A percentile compares a stretch with the other conserved stretches of the same genome.
phyloP scores from a whole-genome alignment of 2,113 vertebrate genomes.

The Alligator sinensis region DNA sequence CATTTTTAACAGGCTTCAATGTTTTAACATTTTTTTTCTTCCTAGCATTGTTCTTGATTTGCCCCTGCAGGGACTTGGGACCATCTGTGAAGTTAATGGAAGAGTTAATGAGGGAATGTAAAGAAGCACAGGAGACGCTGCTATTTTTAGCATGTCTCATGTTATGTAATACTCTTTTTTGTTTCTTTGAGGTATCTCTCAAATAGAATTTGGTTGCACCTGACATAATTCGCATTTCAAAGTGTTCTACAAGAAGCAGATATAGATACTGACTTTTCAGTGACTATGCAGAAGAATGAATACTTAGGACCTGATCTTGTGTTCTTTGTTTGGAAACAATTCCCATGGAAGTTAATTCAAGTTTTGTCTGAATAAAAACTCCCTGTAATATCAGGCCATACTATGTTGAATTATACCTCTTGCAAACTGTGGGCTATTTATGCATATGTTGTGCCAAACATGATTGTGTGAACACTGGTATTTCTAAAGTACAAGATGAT shows the following conservation, averaged over 20 bases:
- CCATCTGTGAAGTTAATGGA: constrained; percentile 61
- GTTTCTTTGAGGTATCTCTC: constrained; percentile 50
- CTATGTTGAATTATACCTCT: background rate
- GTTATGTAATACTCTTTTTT: constrained; percentile 64
- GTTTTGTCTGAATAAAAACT: background rate
- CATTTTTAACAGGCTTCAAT: background rate
- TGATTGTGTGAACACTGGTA: background rate
- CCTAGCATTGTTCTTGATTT: background rate
- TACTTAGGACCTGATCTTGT: background rate
- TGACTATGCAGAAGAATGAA: background rate
- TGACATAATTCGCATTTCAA: constrained; percentile 56
- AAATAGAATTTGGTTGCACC: constrained; percentile 62
- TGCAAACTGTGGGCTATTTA: background rate
- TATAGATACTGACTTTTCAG: background rate
- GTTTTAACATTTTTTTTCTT: background rate
- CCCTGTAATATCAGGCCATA: background rate
- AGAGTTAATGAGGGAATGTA: constrained; percentile 68
- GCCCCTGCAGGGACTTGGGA: constrained; percentile 7
- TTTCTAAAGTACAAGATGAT: fast-evolving
- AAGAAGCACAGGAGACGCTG: constrained; percentile 38
- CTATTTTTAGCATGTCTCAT: constrained; percentile 67
- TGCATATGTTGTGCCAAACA: background rate
- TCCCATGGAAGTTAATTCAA: fast-evolving
- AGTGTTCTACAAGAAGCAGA: constrained; percentile 40
- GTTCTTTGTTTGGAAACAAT: background rate